These are phyloP conservation scores for Channa maculata DNA, from an alignment of 2,113 vertebrate genomes.

Conservation along the genomic window DNA sequence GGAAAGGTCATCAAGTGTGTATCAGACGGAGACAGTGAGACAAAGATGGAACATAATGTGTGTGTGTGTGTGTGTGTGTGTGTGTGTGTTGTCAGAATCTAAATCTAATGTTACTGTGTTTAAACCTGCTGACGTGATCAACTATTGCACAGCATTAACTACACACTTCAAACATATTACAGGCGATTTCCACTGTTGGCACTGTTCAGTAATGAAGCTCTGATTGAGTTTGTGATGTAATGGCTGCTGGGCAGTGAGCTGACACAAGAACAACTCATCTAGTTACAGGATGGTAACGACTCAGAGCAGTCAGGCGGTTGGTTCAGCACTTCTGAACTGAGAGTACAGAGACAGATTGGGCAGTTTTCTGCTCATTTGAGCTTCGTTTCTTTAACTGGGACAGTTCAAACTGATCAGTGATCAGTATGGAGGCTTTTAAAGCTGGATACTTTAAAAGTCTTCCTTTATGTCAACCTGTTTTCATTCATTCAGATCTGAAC, in stretches of 20 bases:
- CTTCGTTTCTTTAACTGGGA: too few species aligned
- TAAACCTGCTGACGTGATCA: constrained; percentile 26
- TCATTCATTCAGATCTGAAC: too few species aligned
- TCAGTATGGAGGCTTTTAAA: too few species aligned
- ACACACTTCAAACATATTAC: constrained; percentile 17
- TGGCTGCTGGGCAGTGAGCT: constrained; percentile 4
- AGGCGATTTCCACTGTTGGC: neutral
- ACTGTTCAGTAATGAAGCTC: neutral
- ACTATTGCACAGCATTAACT: constrained; percentile 25
- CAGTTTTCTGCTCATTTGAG: too few species aligned
- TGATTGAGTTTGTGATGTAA: constrained; percentile 13
- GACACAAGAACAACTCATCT: neutral
- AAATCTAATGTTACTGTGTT: neutral
- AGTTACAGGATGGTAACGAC: neutral
- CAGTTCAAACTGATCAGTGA: too few species aligned
- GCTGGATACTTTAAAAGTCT: too few species aligned
- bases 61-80: neutral
- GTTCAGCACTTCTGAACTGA: too few species aligned
- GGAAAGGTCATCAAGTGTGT: constrained; percentile 53
- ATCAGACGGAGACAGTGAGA: neutral
- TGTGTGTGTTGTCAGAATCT: neutral
- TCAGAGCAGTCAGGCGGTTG: too few species aligned
- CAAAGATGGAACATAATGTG: neutral
- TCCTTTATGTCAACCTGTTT: too few species aligned
- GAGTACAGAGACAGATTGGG: too few species aligned